Conservation (phyloP, 2,888 invertebrate genomes). For the Campopleginae sp. region DNA sequence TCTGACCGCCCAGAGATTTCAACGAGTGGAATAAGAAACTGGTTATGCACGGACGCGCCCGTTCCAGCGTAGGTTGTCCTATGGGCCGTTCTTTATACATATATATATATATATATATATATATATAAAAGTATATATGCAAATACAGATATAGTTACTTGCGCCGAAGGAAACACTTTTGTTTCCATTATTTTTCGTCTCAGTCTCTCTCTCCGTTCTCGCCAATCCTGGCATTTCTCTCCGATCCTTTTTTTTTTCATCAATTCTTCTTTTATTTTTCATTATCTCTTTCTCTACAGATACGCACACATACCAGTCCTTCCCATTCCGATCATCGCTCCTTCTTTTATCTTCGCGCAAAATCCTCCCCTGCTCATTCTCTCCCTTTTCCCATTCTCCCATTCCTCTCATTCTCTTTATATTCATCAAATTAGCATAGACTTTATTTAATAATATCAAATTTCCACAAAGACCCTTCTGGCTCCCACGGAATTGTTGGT, state of each 20-base stretch:
- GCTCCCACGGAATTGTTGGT: neutral
- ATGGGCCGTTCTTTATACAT: slow-evolving; percentile 54
- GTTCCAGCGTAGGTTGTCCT: slow-evolving; percentile 68
- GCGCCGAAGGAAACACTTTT: slow-evolving; percentile 63
- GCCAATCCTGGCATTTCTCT: slow-evolving; percentile 51
- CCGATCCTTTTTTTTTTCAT: slow-evolving; percentile 35
- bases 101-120: neutral
- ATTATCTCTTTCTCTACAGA: neutral
- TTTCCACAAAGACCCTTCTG: slow-evolving; percentile 10
- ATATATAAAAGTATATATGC: slow-evolving; percentile 14
- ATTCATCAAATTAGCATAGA: slow-evolving; percentile 36
- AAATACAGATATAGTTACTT: slow-evolving; percentile 39
- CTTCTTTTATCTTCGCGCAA: slow-evolving; percentile 28
- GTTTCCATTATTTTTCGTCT: slow-evolving; percentile 66
- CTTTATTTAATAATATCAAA: slow-evolving; percentile 12
- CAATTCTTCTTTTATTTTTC: slow-evolving; percentile 25
- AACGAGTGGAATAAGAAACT: slow-evolving; percentile 76
- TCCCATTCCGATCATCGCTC: slow-evolving; percentile 47
- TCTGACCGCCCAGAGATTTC: slow-evolving; percentile 70
- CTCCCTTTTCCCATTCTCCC: slow-evolving; percentile 42
- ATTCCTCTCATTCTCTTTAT: slow-evolving; percentile 29
- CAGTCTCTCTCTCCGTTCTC: slow-evolving; percentile 34
- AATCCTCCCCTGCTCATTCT: slow-evolving; percentile 22
- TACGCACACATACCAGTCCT: slow-evolving; percentile 15
- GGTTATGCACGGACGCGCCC: slow-evolving; percentile 73